Percentiles rank a stretch among this genome's conserved stretches.
These are phyloP conservation scores for Aythya baeri DNA, from an alignment of 2,113 vertebrate species.

Conservation along the genomic window DNA sequence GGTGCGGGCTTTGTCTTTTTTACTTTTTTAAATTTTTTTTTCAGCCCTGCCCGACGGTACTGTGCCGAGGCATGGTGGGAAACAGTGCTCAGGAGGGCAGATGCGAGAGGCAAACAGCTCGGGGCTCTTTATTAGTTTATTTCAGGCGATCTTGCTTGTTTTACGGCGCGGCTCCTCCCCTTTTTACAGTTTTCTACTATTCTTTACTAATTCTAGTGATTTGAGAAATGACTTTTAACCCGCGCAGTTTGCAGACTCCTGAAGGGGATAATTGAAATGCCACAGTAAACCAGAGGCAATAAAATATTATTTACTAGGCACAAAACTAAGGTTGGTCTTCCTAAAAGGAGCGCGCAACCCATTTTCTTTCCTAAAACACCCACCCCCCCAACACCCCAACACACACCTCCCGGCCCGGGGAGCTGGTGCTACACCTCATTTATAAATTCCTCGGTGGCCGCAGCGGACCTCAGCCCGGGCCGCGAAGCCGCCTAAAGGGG, in stretches of 20 bases:
- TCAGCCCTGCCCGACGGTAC: not conserved
- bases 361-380: not conserved
- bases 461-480: not conserved
- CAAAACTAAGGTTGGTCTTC: constrained; percentile 77
- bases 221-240: constrained; percentile 83
- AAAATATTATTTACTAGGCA: constrained; percentile 83
- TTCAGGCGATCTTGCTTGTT: constrained; percentile 90
- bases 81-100: constrained; percentile 75
- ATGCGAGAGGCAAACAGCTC: constrained; percentile 84
- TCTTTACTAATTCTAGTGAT: constrained; percentile 82
- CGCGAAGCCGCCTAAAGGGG: not conserved
- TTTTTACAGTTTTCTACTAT: constrained; percentile 84
- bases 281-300: constrained; percentile 79
- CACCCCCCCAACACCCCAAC: not conserved
- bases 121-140: constrained; percentile 90
- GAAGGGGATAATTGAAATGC: constrained; percentile 80
- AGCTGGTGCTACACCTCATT: constrained; percentile 42
- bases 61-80: constrained; percentile 59
- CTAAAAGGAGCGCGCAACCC: constrained; percentile 60
- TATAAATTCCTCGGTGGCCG: constrained; percentile 61
- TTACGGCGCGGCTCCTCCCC: constrained; percentile 82
- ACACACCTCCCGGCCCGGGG: not conserved
- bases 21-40: too few species aligned
- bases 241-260: constrained; percentile 76
- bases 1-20: too few species aligned